Base-by-base conservation (phyloP, 1,140 invertebrate genomes). In the Paramacrobiotus metropolitanus region DNA sequence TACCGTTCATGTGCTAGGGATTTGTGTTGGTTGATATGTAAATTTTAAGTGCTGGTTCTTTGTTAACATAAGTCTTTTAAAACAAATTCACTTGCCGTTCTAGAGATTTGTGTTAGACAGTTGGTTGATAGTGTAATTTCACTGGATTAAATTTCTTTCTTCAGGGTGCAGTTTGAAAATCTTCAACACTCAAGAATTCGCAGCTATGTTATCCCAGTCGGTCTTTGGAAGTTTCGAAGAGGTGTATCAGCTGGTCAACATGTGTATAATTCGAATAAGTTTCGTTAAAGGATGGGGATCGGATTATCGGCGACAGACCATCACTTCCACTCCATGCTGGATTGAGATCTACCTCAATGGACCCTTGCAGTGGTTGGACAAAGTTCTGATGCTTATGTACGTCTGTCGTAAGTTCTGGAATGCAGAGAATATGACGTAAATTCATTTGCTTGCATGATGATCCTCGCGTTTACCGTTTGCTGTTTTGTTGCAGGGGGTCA, bases 221-320 rank as follows among this genome's bases (percentile, higher is more conserved):
- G 92, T 98, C 3, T 89, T 85, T 45, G 87, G 96, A 75, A 93
- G 94, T 31, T 98, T 96, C 75, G 93, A 98, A 74, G 90, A 92
- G 2, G 93, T 97, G 30, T 98, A 93, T 73, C 88, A 95, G 70
- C 76, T 99, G 31, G 97, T 91, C 1, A 78, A 90, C 65, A 97
- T 98, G 91, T 99, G 95, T 73, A 96, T 92, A 30, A 97, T 99
- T 67, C 80, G 94, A 28, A 96, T 98, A 87, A 94, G 89, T 68
- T 98, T 99, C 74, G 93, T 97, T 29, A 92, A 95, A 76, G 94
- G 93, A 4, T 98, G 94, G 94, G 93, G 94, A 31, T 89, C 90
- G 9, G 91, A 96, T 69, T 96, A 97, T 74, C 81, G 88, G 65
- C 81, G 94, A 44, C 91, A 96, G 71, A 94, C 90, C 0, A 91